phyloP scores from a whole-genome alignment of 1,140 invertebrate genomes.

The Aricia agestis region DNA sequence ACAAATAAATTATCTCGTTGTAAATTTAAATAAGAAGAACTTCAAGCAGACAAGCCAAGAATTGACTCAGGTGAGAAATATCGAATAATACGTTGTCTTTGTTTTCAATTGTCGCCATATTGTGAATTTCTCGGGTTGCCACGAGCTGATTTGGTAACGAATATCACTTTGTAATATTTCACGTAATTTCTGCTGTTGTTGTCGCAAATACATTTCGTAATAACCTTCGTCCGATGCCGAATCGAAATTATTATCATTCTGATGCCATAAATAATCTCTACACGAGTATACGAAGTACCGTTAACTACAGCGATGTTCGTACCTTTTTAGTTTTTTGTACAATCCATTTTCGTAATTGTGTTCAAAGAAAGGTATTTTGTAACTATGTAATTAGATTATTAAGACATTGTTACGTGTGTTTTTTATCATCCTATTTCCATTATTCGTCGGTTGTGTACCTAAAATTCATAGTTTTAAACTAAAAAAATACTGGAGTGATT shows the following conservation, averaged over 20 bases:
- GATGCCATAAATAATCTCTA: background rate
- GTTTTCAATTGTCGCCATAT: constrained; percentile 71
- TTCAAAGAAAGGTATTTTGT: background rate
- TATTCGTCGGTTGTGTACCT: background rate
- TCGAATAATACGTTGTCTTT: constrained; percentile 48
- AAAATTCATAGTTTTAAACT: background rate
- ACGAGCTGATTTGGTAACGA: constrained; percentile 47
- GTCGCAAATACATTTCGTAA: constrained; percentile 22
- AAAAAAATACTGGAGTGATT: background rate
- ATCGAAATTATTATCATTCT: background rate
- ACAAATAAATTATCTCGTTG: constrained; percentile 97
- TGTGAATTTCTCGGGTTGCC: constrained; percentile 47
- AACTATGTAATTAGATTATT: background rate
- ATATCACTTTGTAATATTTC: constrained; percentile 26
- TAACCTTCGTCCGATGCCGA: constrained; percentile 1
- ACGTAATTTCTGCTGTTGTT: constrained; percentile 12
- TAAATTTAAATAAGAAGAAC: constrained; percentile 97
- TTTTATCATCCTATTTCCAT: background rate
- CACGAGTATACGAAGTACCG: background rate
- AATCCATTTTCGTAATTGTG: background rate
- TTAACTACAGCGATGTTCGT: background rate
- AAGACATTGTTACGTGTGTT: background rate
- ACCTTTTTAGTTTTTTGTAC: background rate
- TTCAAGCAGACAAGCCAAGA: constrained; percentile 91
- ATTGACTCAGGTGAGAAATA: constrained; percentile 72